phyloP scores from a whole-genome alignment of 2,797 vertebrate genomes.

The Sparidentex hasta region DNA sequence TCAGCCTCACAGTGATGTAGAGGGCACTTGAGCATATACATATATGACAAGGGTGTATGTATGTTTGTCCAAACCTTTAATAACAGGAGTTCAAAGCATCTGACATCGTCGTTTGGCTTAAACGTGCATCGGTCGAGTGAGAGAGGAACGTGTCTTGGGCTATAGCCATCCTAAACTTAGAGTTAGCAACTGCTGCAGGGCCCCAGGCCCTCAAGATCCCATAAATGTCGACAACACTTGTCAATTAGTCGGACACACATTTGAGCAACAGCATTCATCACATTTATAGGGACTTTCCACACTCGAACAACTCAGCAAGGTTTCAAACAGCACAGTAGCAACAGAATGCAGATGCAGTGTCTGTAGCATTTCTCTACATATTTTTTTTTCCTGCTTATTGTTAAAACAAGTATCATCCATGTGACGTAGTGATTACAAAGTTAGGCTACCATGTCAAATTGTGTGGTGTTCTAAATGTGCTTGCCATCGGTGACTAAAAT shows the following conservation, averaged over 20 bases:
- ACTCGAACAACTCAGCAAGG: neutral
- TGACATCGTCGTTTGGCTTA: neutral
- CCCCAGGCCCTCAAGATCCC: neutral
- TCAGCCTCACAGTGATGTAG: neutral
- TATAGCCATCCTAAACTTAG: neutral
- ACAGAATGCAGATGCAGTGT: no score
- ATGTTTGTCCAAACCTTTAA: neutral
- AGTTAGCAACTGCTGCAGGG: neutral
- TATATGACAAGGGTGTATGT: neutral
- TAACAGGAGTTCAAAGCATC: neutral
- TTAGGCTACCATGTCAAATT: no score
- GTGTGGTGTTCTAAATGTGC: no score
- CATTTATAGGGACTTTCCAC: neutral
- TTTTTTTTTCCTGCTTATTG: no score
- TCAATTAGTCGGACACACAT: neutral
- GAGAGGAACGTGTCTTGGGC: neutral
- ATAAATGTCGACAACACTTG: neutral
- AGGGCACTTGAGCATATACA: neutral
- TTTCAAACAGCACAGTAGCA: no score
- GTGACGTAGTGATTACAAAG: no score
- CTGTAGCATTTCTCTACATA: no score
- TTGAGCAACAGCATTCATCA: neutral
- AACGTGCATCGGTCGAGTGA: neutral
- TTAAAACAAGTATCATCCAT: no score
- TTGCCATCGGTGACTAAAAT: no score